Evolutionary conservation across 2,113 vertebrate species (phyloP).

Genomic region (Microcebus lehilahytsara): DNA sequence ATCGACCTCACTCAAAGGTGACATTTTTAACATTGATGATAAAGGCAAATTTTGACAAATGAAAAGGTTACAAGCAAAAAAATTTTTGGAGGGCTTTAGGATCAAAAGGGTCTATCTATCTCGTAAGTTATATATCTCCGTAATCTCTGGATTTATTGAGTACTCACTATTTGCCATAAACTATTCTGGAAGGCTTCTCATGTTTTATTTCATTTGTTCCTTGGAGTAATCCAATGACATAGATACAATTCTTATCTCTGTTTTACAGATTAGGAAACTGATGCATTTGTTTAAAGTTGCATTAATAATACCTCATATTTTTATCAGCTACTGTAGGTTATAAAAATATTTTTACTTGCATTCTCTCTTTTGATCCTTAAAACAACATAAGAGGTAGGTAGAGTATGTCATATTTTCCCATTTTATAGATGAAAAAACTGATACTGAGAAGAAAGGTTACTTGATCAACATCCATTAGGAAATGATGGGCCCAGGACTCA

Average conservation of each 20-base stretch:
- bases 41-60: slow-evolving; percentile 36
- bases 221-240: neutral
- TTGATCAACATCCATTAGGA: neutral
- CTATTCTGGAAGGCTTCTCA: neutral
- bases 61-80: slow-evolving; percentile 41
- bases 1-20: neutral
- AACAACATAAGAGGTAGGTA: neutral
- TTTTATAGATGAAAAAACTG: neutral
- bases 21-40: neutral
- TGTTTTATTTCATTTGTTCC: neutral
- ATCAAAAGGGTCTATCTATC: neutral
- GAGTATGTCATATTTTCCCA: neutral
- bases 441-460: neutral
- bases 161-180: neutral
- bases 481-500: neutral
- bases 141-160: slow-evolving; percentile 9
- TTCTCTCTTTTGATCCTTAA: slow-evolving; percentile 8
- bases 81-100: neutral
- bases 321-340: neutral
- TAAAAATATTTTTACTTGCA: slow-evolving; percentile 26
- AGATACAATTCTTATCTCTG: neutral
- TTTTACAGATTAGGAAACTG: neutral
- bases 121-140: neutral
- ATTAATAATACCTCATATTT: slow-evolving; percentile 39
- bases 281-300: neutral